Base-by-base conservation (phyloP, 2,888 invertebrate genomes). In the Caenorhabditis sinica region DNA sequence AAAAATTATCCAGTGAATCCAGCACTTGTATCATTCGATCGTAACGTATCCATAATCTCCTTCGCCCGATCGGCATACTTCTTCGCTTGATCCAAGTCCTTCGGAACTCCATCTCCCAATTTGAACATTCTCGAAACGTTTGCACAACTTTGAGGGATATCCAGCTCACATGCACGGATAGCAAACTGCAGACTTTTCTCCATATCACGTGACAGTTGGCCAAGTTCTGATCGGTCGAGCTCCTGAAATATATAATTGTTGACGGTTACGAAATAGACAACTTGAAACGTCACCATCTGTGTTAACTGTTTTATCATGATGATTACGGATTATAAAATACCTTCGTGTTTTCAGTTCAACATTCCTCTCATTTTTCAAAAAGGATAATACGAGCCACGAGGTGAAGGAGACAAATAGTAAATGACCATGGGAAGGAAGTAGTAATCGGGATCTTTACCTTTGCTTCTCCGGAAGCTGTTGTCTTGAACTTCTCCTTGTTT, bases 71-170 rank as follows among this genome's bases (percentile, higher is more conserved):
- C 90, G 28, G 86, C 82, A 73, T 86, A 90, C 63, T 88, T 72
- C 66, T 90, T 89, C 6, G 91, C 90, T 61, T 89, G 76, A 56
- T 90, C 91, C 33, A 84, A 69, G 74, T 92, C 86, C 61, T 90
- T 90, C 25, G 87, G 87, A 13, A 92, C 83, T 9, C 92, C 92
- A 75, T 92, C 92, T n/a, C 91, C 91, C 20, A 91, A 63, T 65
- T 91, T 88, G 82, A 85, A 91, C 86, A 92, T 92, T 93, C 96
- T 86, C 3, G 96, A 95, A 0, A 97, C 94, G 94, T 97, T 97
- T 0, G 96, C 95, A 94, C 98, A 98, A 0, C 96, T 96, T 92
- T 95, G 96, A 93, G 96, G 95, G 92, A 97, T 96, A 25, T 96
- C 96, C 0, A 95, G 93, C 85, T 96, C 96, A 93, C 98, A 98